Conservation (phyloP, 2,113 vertebrate genomes). For the Danionella cerebrum region DNA sequence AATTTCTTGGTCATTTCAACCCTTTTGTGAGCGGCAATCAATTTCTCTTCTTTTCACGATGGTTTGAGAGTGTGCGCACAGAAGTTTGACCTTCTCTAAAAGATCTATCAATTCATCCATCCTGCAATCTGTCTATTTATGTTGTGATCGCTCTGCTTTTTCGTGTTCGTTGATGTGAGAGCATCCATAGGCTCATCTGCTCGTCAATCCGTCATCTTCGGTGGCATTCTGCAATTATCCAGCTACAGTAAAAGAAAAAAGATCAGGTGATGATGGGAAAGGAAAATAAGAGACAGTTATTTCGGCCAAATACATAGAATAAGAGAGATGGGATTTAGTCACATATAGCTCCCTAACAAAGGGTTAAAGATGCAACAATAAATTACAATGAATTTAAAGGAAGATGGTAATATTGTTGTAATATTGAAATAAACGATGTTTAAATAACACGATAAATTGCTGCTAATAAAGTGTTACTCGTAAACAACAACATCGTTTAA, state of each 20-base stretch:
- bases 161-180: slow-evolving; percentile 57
- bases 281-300: slow-evolving; percentile 61
- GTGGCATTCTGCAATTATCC: slow-evolving; percentile 68
- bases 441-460: too few species aligned
- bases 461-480: too few species aligned
- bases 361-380: not conserved
- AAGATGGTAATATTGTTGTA: too few species aligned
- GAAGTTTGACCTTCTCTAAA: slow-evolving; percentile 75
- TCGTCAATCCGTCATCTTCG: slow-evolving; percentile 56
- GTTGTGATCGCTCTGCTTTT: slow-evolving; percentile 62
- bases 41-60: slow-evolving; percentile 74
- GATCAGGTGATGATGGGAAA: slow-evolving; percentile 49
- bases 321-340: slow-evolving; percentile 59
- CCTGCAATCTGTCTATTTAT: slow-evolving; percentile 65
- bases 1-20: slow-evolving; percentile 73
- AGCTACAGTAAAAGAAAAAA: slow-evolving; percentile 48
- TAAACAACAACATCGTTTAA: too few species aligned
- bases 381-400: too few species aligned
- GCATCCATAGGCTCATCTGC: slow-evolving; percentile 63
- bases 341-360: not conserved
- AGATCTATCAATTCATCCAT: slow-evolving; percentile 75
- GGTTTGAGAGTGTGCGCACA: slow-evolving; percentile 63
- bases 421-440: too few species aligned
- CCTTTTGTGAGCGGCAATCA: slow-evolving; percentile 72
- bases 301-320: slow-evolving; percentile 67